Conservation (phyloP, 2,797 vertebrate species). For the Dendrocincla fuliginosa region DNA sequence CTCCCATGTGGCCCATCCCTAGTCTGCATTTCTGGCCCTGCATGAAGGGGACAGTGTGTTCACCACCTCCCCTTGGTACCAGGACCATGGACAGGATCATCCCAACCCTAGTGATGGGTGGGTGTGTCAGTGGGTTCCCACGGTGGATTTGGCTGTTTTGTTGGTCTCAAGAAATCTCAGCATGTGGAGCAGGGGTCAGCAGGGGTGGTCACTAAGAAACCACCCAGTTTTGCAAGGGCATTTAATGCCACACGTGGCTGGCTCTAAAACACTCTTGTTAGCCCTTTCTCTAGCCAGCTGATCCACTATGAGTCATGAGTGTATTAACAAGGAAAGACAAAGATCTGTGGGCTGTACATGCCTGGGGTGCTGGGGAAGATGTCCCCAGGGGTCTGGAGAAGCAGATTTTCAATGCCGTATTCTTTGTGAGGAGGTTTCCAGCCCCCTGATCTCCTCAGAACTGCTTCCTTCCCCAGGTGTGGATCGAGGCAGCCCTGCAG, state of each 20-base stretch:
- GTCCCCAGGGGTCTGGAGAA: not conserved
- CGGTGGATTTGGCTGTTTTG: not conserved
- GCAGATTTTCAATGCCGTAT: not conserved
- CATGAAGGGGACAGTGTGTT: fast-evolving
- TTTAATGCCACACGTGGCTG: not conserved
- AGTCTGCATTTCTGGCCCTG: not conserved
- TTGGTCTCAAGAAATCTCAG: not conserved
- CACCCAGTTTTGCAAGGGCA: not conserved
- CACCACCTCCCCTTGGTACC: not conserved
- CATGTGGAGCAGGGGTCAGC: fast-evolving
- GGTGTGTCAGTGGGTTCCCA: fast-evolving
- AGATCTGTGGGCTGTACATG: fast-evolving
- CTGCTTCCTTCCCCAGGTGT: constrained; percentile 71
- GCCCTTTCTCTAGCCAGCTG: not conserved
- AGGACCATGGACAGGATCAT: not conserved
- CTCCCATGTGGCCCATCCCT: not conserved
- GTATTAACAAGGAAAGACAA: not conserved
- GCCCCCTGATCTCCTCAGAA: not conserved
- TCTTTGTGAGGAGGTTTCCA: not conserved
- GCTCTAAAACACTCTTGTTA: not conserved
- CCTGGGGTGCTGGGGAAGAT: not conserved
- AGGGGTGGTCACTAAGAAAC: not conserved
- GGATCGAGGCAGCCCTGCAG: constrained; percentile 83
- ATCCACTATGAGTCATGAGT: not conserved
- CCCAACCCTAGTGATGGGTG: not conserved